These are phyloP conservation scores for Gonioctena quinquepunctata DNA, from an alignment of 1,140 invertebrate genomes.

Conservation along the genomic window DNA sequence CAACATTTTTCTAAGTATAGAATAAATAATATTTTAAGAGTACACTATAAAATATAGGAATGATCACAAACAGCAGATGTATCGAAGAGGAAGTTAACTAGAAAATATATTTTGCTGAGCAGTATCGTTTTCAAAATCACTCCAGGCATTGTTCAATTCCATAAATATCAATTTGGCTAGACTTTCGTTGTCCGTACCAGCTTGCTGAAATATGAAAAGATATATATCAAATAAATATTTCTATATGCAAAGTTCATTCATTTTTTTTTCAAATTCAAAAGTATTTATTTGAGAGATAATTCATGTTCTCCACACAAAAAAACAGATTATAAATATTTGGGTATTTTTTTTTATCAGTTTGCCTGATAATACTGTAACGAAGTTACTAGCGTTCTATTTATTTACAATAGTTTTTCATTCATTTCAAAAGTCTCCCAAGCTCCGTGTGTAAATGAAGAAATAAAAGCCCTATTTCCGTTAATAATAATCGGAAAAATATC, in stretches of 20 bases:
- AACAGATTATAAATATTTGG: too few relatives aligned
- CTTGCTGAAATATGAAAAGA: conserved; percentile 75
- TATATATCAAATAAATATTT: conserved; percentile 25
- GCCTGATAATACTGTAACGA: too few relatives aligned
- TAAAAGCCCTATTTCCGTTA: too few relatives aligned
- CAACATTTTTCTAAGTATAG: not conserved
- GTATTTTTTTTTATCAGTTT: too few relatives aligned
- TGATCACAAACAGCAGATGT: conserved; percentile 5
- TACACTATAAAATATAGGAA: not conserved
- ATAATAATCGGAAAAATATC: too few relatives aligned
- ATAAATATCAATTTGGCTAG: conserved; percentile 97
- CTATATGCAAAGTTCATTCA: not conserved
- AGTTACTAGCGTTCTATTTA: too few relatives aligned
- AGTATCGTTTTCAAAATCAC: conserved; percentile 91
- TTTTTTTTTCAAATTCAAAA: not conserved
- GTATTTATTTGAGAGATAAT: too few relatives aligned
- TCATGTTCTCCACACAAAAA: too few relatives aligned
- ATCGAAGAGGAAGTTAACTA: conserved; percentile 53
- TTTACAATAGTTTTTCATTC: too few relatives aligned
- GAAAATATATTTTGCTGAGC: conserved; percentile 82
- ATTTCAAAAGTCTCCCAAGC: too few relatives aligned
- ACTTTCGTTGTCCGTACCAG: conserved; percentile 84
- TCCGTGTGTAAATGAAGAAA: too few relatives aligned
- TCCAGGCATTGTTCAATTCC: conserved; percentile 98
- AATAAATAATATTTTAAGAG: conserved; percentile 11